Percentiles rank a stretch among this genome's conserved stretches.
phyloP scores from a whole-genome alignment of 2,888 invertebrate species.

The Mechanitis messenoides region DNA sequence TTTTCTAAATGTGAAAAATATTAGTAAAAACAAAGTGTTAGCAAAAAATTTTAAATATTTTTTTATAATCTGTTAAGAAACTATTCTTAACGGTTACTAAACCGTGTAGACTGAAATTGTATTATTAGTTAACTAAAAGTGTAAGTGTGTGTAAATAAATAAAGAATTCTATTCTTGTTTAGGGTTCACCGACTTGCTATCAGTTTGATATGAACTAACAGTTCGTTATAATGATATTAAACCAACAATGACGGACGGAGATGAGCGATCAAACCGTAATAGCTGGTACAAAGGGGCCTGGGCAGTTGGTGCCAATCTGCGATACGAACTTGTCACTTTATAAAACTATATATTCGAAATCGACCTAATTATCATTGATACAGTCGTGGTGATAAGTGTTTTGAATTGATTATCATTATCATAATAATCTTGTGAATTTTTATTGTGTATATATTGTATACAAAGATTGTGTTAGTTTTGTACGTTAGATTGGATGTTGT shows the following conservation, averaged over 20 bases:
- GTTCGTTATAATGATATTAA: constrained; percentile 33
- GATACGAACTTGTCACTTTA: constrained; percentile 29
- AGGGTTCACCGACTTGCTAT: constrained; percentile 35
- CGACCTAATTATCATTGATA: background rate
- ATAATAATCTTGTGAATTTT: background rate
- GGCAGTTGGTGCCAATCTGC: constrained; percentile 55
- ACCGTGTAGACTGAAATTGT: no score
- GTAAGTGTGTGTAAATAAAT: background rate
- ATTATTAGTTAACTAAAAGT: background rate
- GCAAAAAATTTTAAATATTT: no score
- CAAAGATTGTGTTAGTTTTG: no score
- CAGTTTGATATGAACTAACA: constrained; percentile 26
- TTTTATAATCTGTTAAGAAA: no score
- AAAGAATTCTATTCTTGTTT: constrained; percentile 7
- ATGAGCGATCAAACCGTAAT: constrained; percentile 72
- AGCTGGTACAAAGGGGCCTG: constrained; percentile 66
- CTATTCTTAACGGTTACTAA: no score
- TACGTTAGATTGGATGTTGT: no score
- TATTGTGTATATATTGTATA: no score
- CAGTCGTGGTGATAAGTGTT: constrained; percentile 4
- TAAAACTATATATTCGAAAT: constrained; percentile 28
- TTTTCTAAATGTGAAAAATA: no score
- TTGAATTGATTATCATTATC: background rate
- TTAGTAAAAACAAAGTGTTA: no score
- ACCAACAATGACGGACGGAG: constrained; percentile 67